Evolutionary conservation across 2,797 vertebrate genomes (phyloP).

Genomic region (Todus mexicanus): DNA sequence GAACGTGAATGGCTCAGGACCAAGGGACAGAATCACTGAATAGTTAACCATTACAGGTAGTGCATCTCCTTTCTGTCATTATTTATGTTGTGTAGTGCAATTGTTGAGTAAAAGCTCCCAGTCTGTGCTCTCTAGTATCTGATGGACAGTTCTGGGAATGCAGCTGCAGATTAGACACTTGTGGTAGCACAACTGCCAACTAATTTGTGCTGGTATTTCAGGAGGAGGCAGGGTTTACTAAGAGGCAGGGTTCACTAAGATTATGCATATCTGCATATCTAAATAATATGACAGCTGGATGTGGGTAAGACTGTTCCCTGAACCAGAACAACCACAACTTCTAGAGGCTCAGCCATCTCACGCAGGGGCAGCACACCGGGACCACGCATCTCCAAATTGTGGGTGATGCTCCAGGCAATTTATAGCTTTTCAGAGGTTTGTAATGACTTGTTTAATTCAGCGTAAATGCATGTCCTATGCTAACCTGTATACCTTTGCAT

Average conservation of each 20-base stretch:
- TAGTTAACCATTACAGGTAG: not conserved
- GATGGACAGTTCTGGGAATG: not conserved
- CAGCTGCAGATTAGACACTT: not conserved
- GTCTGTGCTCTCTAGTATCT: not conserved
- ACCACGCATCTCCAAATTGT: rapidly evolving
- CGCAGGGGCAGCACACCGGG: not conserved
- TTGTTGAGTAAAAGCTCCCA: not conserved
- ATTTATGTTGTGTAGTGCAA: not conserved
- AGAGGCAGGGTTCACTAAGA: not conserved
- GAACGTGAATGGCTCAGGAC: not conserved
- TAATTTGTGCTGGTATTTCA: not conserved
- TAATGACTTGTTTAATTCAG: not conserved
- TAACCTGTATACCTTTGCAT: not conserved
- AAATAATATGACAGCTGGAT: not conserved
- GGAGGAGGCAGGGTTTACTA: not conserved
- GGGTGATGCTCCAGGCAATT: not conserved
- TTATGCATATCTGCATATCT: not conserved
- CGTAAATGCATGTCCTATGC: not conserved
- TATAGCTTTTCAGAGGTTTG: not conserved
- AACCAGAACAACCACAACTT: rapidly evolving
- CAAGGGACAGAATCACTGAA: not conserved
- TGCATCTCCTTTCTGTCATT: not conserved
- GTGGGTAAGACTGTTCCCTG: not conserved
- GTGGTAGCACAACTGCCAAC: not conserved
- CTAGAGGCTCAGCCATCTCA: not conserved